Percentiles rank a stretch among this genome's conserved stretches.
These are phyloP conservation scores for Odontamblyopus lacepedii DNA, from an alignment of 2,797 vertebrate species.

Conservation along the genomic window DNA sequence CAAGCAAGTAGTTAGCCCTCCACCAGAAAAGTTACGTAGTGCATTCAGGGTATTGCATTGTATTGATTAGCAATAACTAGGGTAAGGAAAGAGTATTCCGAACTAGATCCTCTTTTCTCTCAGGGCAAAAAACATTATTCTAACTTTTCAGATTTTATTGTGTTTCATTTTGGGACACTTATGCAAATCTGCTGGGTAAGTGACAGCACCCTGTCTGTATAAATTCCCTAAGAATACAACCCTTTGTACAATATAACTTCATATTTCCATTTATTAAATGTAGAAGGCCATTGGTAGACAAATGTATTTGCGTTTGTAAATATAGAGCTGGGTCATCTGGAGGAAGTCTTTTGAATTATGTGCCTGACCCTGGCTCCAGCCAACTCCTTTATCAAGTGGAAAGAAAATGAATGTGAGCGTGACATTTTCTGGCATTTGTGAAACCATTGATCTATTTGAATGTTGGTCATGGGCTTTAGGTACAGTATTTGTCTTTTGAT, in stretches of 20 bases:
- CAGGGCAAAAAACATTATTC: neutral
- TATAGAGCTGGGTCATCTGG: slow-evolving; percentile 47
- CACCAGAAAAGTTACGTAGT: too few relatives aligned
- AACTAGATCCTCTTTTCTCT: neutral
- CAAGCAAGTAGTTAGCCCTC: too few relatives aligned
- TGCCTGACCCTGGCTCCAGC: slow-evolving; percentile 39
- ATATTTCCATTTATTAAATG: neutral
- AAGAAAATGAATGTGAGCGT: slow-evolving; percentile 70
- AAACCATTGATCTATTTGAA: slow-evolving; percentile 56
- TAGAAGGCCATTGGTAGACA: slow-evolving; percentile 19
- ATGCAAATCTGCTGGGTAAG: slow-evolving; percentile 14
- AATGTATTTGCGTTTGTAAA: slow-evolving; percentile 13
- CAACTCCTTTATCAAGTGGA: slow-evolving; percentile 32
- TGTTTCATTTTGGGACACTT: slow-evolving; percentile 34
- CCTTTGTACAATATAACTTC: neutral
- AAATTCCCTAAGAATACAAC: neutral
- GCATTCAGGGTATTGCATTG: neutral
- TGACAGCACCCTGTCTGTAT: neutral
- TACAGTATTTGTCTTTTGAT: slow-evolving; percentile 28
- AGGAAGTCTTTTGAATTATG: slow-evolving; percentile 47
- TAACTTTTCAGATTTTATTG: neutral
- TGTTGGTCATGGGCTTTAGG: slow-evolving; percentile 68
- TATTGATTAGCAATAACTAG: neutral
- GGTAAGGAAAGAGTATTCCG: neutral
- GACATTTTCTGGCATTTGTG: slow-evolving; percentile 71